A percentile compares a stretch with the other conserved stretches of the same genome.
These are phyloP conservation scores for Pituophis catenifer DNA, from an alignment of 2,113 vertebrate genomes.

Conservation along the genomic window DNA sequence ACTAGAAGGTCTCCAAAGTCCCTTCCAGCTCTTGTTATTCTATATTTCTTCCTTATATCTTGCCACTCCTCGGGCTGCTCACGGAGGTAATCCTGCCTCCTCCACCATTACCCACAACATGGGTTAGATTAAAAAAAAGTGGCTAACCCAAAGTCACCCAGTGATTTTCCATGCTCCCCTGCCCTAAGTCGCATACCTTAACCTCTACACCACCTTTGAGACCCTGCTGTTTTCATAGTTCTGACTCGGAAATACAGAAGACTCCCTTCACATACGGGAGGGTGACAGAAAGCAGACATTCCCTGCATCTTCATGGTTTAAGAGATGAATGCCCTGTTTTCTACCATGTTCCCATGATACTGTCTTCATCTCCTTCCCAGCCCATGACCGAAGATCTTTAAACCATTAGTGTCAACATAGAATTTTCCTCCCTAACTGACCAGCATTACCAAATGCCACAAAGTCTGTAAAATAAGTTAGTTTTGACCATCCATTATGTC, in stretches of 20 bases:
- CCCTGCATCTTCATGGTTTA: not conserved
- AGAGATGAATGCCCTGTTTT: not conserved
- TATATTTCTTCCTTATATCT: not conserved
- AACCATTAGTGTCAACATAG: not conserved
- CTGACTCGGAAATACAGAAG: not conserved
- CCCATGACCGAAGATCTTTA: not conserved
- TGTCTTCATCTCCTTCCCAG: not conserved
- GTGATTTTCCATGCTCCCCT: not conserved
- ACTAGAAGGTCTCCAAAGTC: too few species aligned
- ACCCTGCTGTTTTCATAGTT: not conserved
- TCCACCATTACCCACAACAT: not conserved
- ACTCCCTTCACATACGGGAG: not conserved
- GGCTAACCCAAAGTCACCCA: not conserved
- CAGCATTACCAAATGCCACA: not conserved
- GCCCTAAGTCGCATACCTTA: not conserved
- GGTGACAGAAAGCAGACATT: not conserved
- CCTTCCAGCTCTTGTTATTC: not conserved
- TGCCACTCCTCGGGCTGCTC: not conserved
- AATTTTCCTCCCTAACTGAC: not conserved
- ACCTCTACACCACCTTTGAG: not conserved
- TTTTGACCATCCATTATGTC: not conserved
- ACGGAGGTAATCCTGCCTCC: not conserved
- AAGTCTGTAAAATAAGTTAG: not conserved
- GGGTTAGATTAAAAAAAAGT: not conserved
- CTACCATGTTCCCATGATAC: not conserved